Percentiles rank a stretch among this genome's conserved stretches.
These are phyloP conservation scores for Caranx melampygus DNA, from an alignment of 2,113 vertebrate species.

Conservation along the genomic window DNA sequence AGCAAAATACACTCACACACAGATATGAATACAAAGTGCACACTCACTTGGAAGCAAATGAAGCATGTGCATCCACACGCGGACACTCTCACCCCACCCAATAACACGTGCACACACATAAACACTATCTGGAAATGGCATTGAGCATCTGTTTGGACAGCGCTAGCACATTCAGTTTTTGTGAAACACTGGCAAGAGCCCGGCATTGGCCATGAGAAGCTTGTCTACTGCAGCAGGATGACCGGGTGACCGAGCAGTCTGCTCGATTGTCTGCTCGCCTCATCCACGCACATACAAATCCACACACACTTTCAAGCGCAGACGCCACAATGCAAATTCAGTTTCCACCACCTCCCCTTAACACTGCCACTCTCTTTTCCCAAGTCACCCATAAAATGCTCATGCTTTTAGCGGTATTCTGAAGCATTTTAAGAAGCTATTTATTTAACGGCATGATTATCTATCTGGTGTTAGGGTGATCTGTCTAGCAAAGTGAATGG, in stretches of 20 bases:
- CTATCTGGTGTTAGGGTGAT: conserved; percentile 50
- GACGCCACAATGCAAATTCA: conserved; percentile 51
- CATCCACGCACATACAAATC: conserved; percentile 15
- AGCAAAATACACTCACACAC: conserved; percentile 42
- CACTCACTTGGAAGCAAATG: conserved; percentile 19
- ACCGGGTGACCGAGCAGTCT: conserved; percentile 66
- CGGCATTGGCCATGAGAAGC: conserved; percentile 59
- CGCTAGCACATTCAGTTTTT: conserved; percentile 60
- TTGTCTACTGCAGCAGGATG: conserved; percentile 63
- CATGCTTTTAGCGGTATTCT: conserved; percentile 65
- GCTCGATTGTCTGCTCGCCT: conserved; percentile 43
- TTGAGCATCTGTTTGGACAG: conserved; percentile 78
- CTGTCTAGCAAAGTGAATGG: conserved; percentile 53
- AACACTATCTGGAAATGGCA: conserved; percentile 68
- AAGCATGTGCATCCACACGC: conserved; percentile 4
- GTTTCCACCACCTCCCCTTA: conserved; percentile 19
- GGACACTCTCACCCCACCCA: conserved; percentile 15
- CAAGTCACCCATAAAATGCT: conserved; percentile 61
- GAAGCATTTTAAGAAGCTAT: conserved; percentile 69
- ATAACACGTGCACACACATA: conserved; percentile 30
- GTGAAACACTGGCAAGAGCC: conserved; percentile 66
- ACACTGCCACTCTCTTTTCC: conserved; percentile 48
- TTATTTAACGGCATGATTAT: conserved; percentile 75
- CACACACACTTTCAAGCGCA: conserved; percentile 29
- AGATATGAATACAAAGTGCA: conserved; percentile 43